These are phyloP conservation scores for Trypoxylus dichotomus DNA, from an alignment of 1,140 invertebrate genomes.

Conservation along the genomic window DNA sequence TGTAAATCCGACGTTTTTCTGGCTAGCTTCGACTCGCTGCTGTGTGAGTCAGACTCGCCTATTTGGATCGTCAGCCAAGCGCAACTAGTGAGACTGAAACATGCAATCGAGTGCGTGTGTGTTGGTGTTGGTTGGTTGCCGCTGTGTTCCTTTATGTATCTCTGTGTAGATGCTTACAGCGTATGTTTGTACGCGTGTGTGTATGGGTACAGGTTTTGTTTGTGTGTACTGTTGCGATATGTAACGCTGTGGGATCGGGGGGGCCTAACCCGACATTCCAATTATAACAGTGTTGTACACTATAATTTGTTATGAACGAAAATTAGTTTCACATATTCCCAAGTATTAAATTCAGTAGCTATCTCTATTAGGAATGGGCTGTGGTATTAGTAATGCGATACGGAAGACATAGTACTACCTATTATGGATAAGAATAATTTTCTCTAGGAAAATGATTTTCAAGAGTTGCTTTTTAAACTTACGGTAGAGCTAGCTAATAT, in stretches of 20 bases:
- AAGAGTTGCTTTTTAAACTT: no score
- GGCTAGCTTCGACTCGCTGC: neutral
- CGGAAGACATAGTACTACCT: no score
- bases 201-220: neutral
- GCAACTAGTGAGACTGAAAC: slow-evolving; percentile 42
- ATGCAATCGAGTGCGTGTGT: slow-evolving; percentile 32
- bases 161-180: neutral
- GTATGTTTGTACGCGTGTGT: neutral
- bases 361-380: no score
- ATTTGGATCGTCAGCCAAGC: slow-evolving; percentile 44
- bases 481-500: no score
- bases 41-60: slow-evolving; percentile 37
- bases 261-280: slow-evolving; percentile 42
- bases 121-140: neutral
- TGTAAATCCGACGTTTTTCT: neutral
- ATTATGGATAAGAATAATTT: no score
- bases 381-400: no score
- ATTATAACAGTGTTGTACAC: slow-evolving; percentile 30
- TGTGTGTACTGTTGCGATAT: slow-evolving; percentile 9
- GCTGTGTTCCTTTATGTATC: neutral
- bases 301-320: neutral
- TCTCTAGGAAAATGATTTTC: no score
- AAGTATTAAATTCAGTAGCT: neutral
- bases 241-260: slow-evolving; percentile 26
- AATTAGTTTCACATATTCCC: slow-evolving; percentile 17